Evolutionary conservation across 2,888 invertebrate species (phyloP).

Genomic region (Cephus sareptanus): DNA sequence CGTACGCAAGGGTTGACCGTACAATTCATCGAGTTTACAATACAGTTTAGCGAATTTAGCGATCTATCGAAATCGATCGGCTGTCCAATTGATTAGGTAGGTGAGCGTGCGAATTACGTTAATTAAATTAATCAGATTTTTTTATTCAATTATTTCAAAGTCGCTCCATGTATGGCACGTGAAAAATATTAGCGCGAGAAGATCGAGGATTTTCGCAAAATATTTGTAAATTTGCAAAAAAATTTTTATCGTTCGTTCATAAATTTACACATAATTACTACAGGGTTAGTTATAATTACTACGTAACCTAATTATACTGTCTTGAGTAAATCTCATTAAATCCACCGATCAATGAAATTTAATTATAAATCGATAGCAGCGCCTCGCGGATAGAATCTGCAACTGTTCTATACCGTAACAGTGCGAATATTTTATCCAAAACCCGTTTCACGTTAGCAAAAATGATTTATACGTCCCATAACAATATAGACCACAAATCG

Average conservation of each 20-base stretch:
- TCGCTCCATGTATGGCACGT: neutral
- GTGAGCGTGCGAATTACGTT: neutral
- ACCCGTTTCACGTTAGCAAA: neutral
- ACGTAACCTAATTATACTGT: slow-evolving; percentile 2
- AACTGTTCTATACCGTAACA: neutral
- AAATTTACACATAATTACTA: neutral
- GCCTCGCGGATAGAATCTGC: neutral
- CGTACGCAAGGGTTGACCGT: neutral
- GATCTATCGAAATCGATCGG: neutral
- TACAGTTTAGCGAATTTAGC: neutral
- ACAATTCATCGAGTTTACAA: neutral
- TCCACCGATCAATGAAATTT: too few relatives aligned
- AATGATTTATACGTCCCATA: neutral
- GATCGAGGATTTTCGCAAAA: neutral
- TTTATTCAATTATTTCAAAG: neutral
- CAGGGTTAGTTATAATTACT: neutral
- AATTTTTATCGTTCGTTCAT: neutral
- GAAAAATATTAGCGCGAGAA: neutral
- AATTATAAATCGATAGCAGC: neutral
- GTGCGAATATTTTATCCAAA: neutral
- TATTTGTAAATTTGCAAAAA: neutral
- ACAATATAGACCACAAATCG: neutral
- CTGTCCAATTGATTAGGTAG: neutral
- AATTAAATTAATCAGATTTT: neutral
- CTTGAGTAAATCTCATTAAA: neutral